Base-by-base conservation (phyloP, 2,797 vertebrate species). In the Perodicticus potto region DNA sequence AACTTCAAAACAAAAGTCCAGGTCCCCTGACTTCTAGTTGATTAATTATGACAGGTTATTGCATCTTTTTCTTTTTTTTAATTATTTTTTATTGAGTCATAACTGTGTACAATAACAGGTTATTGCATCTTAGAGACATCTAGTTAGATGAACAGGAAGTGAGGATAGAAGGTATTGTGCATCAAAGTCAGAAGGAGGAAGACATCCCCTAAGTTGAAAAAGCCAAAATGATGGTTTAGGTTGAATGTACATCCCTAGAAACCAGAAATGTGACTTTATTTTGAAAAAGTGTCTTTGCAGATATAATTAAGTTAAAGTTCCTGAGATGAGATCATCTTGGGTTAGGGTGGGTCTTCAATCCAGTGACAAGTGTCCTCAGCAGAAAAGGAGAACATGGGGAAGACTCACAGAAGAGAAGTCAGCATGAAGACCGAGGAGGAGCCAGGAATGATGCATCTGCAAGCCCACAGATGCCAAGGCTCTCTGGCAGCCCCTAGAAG, bases 1-100 rank as follows among this genome's bases (percentile, higher is more conserved):
- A 94, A 92, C 74, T 86, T 77, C 55, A 76, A 95, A 96, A 89
- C 61, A 43, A 65, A 86, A 93, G 3, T 49, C 37, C 20, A 67
- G 23, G 45, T 59, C 76, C 8, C 25, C 20, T 94, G 61, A 91
- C 27, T 86, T 94, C 55, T 69, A 25, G 45, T 59, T 16, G 9
- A 91, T 91, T 80, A 67, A 65, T 86, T 80, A 85, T 92, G 43
- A 67, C 83, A 29, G 63, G 20, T 69, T 86, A 88, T 67, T 82
- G 32, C 45, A 73, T 69, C 32, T 19, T 78, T n/a, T n/a, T n/a
- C n/a, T n/a, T n/a, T n/a, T n/a, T n/a, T n/a, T n/a, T n/a, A n/a
- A n/a, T n/a, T n/a, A n/a, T n/a, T n/a, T n/a, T n/a, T n/a, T n/a
- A n/a, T n/a, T n/a, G n/a, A n/a, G n/a, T n/a, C n/a, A n/a, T n/a